phyloP scores from a whole-genome alignment of 2,797 vertebrate species.

The Harpagifer antarcticus region DNA sequence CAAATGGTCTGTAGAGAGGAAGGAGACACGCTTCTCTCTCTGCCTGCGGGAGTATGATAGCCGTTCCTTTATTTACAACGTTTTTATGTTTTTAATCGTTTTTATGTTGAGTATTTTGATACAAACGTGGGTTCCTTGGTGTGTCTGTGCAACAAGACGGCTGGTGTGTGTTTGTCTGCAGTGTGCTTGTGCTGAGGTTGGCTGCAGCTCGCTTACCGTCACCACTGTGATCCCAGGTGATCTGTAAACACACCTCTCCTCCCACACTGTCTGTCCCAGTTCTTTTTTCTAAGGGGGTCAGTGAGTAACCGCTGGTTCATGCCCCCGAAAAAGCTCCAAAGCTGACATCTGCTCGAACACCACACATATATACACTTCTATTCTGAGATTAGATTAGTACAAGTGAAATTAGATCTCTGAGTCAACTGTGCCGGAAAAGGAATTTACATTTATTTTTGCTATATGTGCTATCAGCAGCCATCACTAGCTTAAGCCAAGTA shows the following conservation, averaged over 20 bases:
- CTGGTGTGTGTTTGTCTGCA: not conserved
- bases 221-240: conserved; percentile 67
- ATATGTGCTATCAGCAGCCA: not conserved
- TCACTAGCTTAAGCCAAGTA: not conserved
- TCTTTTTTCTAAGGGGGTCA: conserved; percentile 45
- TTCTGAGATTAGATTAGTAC: conserved; percentile 28
- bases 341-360: conserved; percentile 24
- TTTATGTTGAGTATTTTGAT: not conserved
- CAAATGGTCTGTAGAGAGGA: conserved; percentile 23
- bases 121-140: not conserved
- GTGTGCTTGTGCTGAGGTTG: conserved; percentile 11
- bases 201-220: conserved; percentile 38
- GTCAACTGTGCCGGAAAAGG: not conserved
- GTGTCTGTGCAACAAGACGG: not conserved
- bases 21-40: not conserved
- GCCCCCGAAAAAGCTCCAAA: conserved; percentile 38
- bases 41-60: not conserved
- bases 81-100: not conserved
- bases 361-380: conserved; percentile 9
- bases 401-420: conserved; percentile 25
- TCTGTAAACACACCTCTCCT: conserved; percentile 53
- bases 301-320: conserved; percentile 42
- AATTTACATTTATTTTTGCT: too few species aligned
- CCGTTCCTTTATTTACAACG: not conserved
- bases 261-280: conserved; percentile 52